Evolutionary conservation across 2,797 vertebrate genomes (phyloP), one percentile per base, ranked within the genome.

Genomic region (Megalops cyprinoides): DNA sequence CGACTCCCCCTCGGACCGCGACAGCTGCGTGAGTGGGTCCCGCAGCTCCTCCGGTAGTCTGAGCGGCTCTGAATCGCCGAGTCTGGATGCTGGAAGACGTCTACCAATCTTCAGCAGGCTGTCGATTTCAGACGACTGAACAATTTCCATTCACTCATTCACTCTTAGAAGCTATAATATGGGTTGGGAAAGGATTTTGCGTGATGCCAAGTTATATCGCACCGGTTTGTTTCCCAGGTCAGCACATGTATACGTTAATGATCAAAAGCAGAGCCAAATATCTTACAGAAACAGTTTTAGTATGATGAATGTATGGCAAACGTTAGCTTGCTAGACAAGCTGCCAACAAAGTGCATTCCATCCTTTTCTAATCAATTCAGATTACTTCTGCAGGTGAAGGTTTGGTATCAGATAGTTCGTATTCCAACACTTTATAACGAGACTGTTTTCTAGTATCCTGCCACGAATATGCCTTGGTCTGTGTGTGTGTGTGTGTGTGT

Each of bases 381-480:
- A n/a, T n/a, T n/a, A 83, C 84, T 85, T 78, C 25, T 88, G 88
- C 91, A 90, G 91, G 89, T 87, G 83, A 86, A 84, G 84, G 89
- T 92, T 89, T 90, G 90, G 91, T 90, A 90, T 87, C 85, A 90
- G 91, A 90, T 86, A 87, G 85, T 90, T 90, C 51, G 18, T 53
- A 14, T 53, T 53, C 9, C 18, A 12, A 2, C 12, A 53, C 51
- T 53, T 53, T 53, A n/a, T n/a, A n/a, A n/a, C n/a, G n/a, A n/a
- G n/a, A n/a, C n/a, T n/a, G n/a, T n/a, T 85, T 80, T 91, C 92
- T 90, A 92, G 88, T 94, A 94, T 95, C 94, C 95, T 96, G 95
- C 97, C 97, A 96, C 96, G 97, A 99, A 98, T 95, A 97, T 98
- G 97, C 97, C 97, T 98, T 97, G 95, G 96, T 95, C 90, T 87